Conservation (phyloP, 1,140 invertebrate species). For the Nomia melanderi region DNA sequence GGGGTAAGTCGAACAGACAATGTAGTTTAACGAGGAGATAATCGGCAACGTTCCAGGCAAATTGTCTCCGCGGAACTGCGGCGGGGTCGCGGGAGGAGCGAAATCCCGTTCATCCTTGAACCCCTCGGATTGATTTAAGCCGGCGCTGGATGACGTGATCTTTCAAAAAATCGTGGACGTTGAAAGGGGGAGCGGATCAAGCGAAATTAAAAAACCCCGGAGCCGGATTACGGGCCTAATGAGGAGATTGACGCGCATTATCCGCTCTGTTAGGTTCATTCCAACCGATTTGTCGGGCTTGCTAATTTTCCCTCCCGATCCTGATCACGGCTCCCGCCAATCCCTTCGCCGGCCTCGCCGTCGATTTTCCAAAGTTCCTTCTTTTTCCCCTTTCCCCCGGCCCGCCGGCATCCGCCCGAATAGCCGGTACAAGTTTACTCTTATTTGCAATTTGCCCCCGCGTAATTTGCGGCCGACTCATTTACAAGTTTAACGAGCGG, state of each 20-base stretch:
- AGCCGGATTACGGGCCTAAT: conserved; percentile 57
- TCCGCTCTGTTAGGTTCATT: conserved; percentile 46
- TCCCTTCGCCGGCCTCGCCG: not conserved
- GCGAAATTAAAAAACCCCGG: conserved; percentile 56
- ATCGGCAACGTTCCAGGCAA: too few species aligned
- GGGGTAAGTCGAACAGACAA: too few species aligned
- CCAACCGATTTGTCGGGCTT: conserved; percentile 47
- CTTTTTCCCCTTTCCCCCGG: not conserved
- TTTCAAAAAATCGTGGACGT: conserved; percentile 30
- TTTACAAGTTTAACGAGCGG: conserved; percentile 59
- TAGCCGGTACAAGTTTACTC: conserved; percentile 1
- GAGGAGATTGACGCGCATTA: conserved; percentile 59
- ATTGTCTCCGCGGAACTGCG: not conserved
- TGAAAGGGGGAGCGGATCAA: conserved; percentile 13
- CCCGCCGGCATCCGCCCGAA: too few species aligned
- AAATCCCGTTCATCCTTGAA: conserved; percentile 13
- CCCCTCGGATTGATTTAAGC: conserved; percentile 6
- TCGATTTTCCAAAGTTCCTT: not conserved
- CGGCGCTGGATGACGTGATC: conserved; percentile 38
- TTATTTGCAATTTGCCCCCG: conserved; percentile 24
- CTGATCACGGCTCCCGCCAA: not conserved
- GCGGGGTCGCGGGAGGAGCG: not conserved
- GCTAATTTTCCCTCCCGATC: conserved; percentile 42
- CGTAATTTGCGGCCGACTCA: conserved; percentile 39
- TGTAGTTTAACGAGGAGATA: too few species aligned